phyloP scores from a whole-genome alignment of 2,888 invertebrate species.

The Clostera curtula region DNA sequence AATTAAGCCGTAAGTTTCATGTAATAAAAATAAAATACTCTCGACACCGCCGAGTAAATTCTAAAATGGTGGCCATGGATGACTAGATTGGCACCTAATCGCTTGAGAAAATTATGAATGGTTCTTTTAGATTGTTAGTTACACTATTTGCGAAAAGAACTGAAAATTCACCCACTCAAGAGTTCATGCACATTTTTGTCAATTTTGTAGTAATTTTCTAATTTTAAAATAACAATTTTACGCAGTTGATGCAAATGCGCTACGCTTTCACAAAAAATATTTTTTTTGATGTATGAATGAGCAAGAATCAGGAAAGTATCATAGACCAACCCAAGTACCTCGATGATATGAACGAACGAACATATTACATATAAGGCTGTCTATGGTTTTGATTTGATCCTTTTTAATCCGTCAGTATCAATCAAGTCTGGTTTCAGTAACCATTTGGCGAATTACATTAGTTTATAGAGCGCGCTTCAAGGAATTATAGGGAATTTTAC shows the following conservation, averaged over 20 bases:
- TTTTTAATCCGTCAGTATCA: too few relatives aligned
- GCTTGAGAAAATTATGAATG: constrained; percentile 46
- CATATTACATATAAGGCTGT: neutral
- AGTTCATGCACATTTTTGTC: constrained; percentile 68
- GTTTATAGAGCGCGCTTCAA: too few relatives aligned
- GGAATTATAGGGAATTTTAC: too few relatives aligned
- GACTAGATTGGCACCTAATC: constrained; percentile 54
- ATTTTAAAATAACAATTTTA: constrained; percentile 37
- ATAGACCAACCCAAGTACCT: constrained; percentile 3
- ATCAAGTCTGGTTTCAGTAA: too few relatives aligned
- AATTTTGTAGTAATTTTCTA: constrained; percentile 31
- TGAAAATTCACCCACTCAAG: constrained; percentile 61
- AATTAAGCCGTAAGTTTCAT: constrained; percentile 18
- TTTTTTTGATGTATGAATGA: constrained; percentile 32
- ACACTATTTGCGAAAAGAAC: constrained; percentile 25
- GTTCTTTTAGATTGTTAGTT: constrained; percentile 27
- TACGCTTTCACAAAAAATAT: constrained; percentile 66
- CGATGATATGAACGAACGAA: constrained; percentile 2
- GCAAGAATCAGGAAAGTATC: constrained; percentile 2
- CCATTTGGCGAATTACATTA: too few relatives aligned
- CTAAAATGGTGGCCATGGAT: constrained; percentile 74
- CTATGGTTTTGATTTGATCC: too few relatives aligned
- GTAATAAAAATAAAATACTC: constrained; percentile 47
- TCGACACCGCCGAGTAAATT: constrained; percentile 49
- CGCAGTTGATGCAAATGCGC: constrained; percentile 55